Base-by-base conservation (phyloP, 2,888 invertebrate species). In the Urechis unicinctus region DNA sequence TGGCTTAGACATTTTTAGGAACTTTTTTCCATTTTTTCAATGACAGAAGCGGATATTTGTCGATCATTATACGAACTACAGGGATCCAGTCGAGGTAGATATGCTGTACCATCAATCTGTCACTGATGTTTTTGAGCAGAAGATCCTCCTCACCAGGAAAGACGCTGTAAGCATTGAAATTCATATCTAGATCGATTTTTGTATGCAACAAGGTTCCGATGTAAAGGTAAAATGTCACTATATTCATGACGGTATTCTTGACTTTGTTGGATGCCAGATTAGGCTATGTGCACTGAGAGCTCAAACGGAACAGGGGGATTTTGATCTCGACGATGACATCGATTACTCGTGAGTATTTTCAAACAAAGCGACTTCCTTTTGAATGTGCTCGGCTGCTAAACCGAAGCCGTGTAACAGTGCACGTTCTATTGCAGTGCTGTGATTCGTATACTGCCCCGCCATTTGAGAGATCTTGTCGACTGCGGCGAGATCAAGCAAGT, bases 281-380 rank as follows among this genome's bases (percentile, higher is more conserved):
- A 92, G 93, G 89, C 79, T 95, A 56, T 90, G 93, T 49, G 92
- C 95, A 24, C 82, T 95, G 48, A 91, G 94, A 83, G 89, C 91
- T 44, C 95, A 95, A 78, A 83, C 93, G 31, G 94, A 94, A 77
- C 82, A 89, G 62, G 89, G 93, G 36, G 93, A 94, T 79, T 89
- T 72, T 61, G 71, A 73, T 52, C 70, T 68, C 55, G 69, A 70
- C 53, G 68, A 54, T 17, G 9, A 36, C 43, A 56, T 71, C 50
- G 74, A 75, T 58, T 76, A 75, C 61, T 72, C 68, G 75, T 75
- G 61, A 59, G 62, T 55, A n/a, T 36, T 13, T 36, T 13, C n/a
- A n/a, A n/a, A n/a, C n/a, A n/a, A n/a, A n/a, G n/a, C n/a, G n/a
- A n/a, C n/a, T n/a, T n/a, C n/a, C n/a, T n/a, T n/a, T n/a, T n/a